These are phyloP conservation scores for Drosophila nigromelanica DNA, from an alignment of 1,140 invertebrate genomes.

Conservation along the genomic window DNA sequence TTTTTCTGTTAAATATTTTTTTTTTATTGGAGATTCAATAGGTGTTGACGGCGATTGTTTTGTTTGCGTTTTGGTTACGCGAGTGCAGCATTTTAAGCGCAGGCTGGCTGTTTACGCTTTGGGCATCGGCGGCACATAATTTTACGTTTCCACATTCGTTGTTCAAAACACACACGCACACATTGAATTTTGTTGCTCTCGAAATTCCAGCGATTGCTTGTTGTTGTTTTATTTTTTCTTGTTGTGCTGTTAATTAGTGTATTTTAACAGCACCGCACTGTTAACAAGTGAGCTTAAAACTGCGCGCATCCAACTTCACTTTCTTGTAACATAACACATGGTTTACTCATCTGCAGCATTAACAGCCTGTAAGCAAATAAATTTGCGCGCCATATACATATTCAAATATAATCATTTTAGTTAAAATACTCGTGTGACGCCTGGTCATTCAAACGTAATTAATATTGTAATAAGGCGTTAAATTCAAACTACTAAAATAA, in stretches of 20 bases:
- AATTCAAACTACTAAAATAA: no score
- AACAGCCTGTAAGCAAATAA: not conserved
- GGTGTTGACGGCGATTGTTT: conserved; percentile 20
- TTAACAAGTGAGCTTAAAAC: not conserved
- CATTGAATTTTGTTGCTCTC: conserved; percentile 41
- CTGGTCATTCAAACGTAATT: no score
- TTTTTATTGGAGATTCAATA: conserved; percentile 39
- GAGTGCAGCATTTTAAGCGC: conserved; percentile 38
- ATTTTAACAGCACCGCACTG: conserved; percentile 7
- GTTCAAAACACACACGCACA: conserved; percentile 34
- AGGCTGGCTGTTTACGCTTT: conserved; percentile 20
- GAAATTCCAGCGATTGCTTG: conserved; percentile 43
- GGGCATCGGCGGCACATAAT: conserved; percentile 40
- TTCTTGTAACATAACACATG: not conserved
- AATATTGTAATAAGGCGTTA: no score
- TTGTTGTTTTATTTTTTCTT: conserved; percentile 21
- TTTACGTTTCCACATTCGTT: conserved; percentile 37
- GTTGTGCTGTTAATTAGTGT: conserved; percentile 17
- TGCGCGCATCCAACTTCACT: conserved; percentile 18
- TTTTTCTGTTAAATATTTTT: not conserved
- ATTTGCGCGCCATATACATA: not conserved
- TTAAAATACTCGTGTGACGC: no score
- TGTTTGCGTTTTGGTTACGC: conserved; percentile 16
- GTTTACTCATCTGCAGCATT: not conserved
- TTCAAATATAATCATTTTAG: not conserved